Conservation (phyloP, 2,797 vertebrate species). For the Crypturellus tataupa region DNA sequence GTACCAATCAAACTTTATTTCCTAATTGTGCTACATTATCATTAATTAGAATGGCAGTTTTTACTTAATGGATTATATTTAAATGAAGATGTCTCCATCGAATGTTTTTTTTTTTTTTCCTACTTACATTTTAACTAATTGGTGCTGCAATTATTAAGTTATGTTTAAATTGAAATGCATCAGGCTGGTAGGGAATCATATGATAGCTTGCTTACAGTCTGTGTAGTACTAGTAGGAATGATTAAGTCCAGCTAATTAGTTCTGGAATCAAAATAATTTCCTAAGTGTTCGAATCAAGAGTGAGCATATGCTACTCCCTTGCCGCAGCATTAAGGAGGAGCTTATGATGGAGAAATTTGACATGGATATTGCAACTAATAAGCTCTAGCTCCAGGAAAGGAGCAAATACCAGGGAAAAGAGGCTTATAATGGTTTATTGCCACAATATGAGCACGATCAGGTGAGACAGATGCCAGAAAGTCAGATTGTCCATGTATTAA, state of each 20-base stretch:
- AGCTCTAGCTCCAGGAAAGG: not conserved
- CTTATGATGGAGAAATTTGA: not conserved
- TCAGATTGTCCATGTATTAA: constrained; percentile 28
- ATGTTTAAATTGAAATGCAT: constrained; percentile 65
- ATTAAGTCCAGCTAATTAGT: constrained; percentile 63
- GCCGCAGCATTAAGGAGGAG: not conserved
- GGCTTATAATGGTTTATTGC: not conserved
- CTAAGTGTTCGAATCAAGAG: constrained; percentile 32
- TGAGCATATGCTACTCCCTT: not conserved
- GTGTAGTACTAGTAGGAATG: constrained; percentile 38
- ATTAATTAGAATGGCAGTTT: constrained; percentile 76
- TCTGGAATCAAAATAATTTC: constrained; percentile 55
- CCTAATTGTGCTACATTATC: constrained; percentile 78
- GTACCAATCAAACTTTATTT: constrained; percentile 79
- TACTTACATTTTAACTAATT: constrained; percentile 75
- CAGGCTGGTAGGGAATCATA: constrained; percentile 44
- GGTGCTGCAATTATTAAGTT: constrained; percentile 68
- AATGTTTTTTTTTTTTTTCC: constrained; percentile 40
- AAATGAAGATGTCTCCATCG: constrained; percentile 74
- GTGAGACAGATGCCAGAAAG: not conserved
- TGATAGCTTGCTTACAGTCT: constrained; percentile 42
- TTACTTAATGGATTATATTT: constrained; percentile 77
- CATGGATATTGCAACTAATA: not conserved
- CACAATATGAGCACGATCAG: not conserved
- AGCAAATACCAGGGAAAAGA: not conserved